Base-by-base conservation (phyloP, 2,113 vertebrate genomes). In the Peromyscus leucopus region DNA sequence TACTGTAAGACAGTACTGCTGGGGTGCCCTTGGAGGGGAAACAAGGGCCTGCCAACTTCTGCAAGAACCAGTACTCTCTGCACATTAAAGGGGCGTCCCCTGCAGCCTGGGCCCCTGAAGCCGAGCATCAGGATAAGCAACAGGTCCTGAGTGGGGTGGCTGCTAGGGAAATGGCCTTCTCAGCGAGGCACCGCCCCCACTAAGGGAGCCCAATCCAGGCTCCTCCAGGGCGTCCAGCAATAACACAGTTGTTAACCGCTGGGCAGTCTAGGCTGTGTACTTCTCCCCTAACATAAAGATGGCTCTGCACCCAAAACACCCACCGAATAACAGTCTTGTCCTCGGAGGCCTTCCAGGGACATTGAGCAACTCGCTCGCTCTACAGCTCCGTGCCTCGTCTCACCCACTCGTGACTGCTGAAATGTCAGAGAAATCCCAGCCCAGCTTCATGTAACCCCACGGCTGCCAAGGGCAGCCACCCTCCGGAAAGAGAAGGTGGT, bases 401-500 rank as follows among this genome's bases (percentile, higher is more conserved):
- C 87, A 59, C 69, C 87, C 71, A 89, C 87, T 89, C 87, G 55
- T 89, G 87, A 89, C 87, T 74, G 71, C 26, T 11, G 51, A 59
- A 59, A 59, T 89, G 87, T 89, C 71, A 89, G 71, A 75, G 87
- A 96, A 91, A 61, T 72, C 95, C 96, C 46, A 4, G 93, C 61
- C 82, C 94, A 51, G 95, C 97, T 74, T 79, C 95, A 2, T 69
- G 94, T 69, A 97, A 97, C 96, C 88, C 3, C 21, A 91, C 69
- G 31, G 96, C 21, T 79, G 93, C 96, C 95, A 91, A 94, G 96
- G 94, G 92, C 96, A 96, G 90, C 96, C 94, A 90, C 75, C 95
- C 95, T 93, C 42, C 57, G 93, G 98, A 97, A 97, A 94, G 96
- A 87, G 93, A 85, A 78, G 92, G 63, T 65, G 96, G 93, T 96